Percentiles rank a stretch among this genome's conserved stretches.
These are phyloP conservation scores for Drosophila trapezifrons DNA, from an alignment of 1,140 invertebrate species.

Conservation along the genomic window DNA sequence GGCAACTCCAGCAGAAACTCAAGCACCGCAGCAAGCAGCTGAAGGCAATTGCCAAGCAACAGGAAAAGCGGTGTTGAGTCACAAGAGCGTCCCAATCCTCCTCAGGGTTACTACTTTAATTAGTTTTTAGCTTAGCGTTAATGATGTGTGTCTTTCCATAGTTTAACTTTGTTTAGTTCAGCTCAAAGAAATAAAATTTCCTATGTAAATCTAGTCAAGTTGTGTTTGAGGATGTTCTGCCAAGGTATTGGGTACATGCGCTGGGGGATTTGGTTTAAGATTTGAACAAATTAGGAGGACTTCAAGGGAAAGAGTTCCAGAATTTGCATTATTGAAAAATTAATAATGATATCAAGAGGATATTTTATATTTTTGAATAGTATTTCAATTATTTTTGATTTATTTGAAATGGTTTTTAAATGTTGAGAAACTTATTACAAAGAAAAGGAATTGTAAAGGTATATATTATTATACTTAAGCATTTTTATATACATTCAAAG, in stretches of 20 bases:
- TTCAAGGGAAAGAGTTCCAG: not conserved
- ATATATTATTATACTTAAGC: too few relatives aligned
- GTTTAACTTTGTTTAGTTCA: slow-evolving; percentile 35
- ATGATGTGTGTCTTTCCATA: slow-evolving; percentile 37
- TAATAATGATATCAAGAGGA: too few relatives aligned
- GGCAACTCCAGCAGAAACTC: slow-evolving; percentile 48
- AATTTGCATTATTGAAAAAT: too few relatives aligned
- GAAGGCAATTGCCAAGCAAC: slow-evolving; percentile 31
- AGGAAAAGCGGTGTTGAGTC: slow-evolving; percentile 27
- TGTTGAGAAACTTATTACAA: too few relatives aligned
- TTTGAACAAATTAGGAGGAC: too few relatives aligned
- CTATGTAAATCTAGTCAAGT: slow-evolving; percentile 31
- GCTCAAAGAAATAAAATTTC: slow-evolving; percentile 65
- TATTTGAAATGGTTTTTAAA: too few relatives aligned
- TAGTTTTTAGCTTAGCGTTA: slow-evolving; percentile 50
- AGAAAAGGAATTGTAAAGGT: too few relatives aligned
- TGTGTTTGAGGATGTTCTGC: slow-evolving; percentile 19
- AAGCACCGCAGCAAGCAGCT: slow-evolving; percentile 55
- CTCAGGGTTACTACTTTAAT: slow-evolving; percentile 21
- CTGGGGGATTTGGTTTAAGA: not conserved
- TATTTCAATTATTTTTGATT: too few relatives aligned
- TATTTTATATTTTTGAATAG: too few relatives aligned
- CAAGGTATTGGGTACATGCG: not conserved
- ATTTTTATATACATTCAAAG: too few relatives aligned
- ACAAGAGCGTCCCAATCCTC: not conserved